A percentile compares a stretch with the other conserved stretches of the same genome.
Conservation (phyloP, 2,797 vertebrate genomes). For the Acrossocheilus wenchowensis region DNA sequence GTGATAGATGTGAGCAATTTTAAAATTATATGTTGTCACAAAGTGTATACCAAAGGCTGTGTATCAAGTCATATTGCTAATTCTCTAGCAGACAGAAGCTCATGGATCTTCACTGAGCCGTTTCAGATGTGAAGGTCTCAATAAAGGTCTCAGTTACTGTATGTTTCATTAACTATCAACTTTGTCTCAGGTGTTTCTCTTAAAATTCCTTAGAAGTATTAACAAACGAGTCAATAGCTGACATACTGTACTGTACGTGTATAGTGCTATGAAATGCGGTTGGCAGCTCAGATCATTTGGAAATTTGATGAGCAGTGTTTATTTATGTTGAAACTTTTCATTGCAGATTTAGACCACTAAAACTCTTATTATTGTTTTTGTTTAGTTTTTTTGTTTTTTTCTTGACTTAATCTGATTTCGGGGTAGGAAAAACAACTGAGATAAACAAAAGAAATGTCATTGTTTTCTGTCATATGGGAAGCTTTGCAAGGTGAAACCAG, state of each 20-base stretch:
- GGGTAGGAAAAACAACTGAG: not conserved
- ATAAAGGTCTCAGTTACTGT: not conserved
- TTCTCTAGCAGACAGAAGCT: not conserved
- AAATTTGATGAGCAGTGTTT: not conserved
- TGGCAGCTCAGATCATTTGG: not conserved
- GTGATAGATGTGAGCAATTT: slow-evolving; percentile 18
- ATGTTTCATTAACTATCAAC: not conserved
- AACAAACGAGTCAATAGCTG: not conserved
- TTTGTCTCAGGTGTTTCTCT: not conserved
- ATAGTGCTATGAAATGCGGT: not conserved
- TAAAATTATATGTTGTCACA: slow-evolving; percentile 5
- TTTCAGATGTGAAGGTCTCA: not conserved
- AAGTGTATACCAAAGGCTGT: not conserved
- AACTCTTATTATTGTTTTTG: not conserved
- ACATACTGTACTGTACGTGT: not conserved
- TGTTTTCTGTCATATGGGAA: not conserved
- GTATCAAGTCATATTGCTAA: not conserved
- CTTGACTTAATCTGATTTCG: not conserved
- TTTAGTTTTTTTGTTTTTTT: not conserved
- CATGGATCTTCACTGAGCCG: not conserved
- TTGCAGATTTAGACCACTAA: not conserved
- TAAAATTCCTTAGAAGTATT: not conserved
- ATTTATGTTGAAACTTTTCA: not conserved
- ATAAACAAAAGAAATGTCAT: not conserved
- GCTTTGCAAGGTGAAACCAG: not conserved